Evolutionary conservation across 1,140 invertebrate genomes (phyloP).

Genomic region (Hycleus cichorii): DNA sequence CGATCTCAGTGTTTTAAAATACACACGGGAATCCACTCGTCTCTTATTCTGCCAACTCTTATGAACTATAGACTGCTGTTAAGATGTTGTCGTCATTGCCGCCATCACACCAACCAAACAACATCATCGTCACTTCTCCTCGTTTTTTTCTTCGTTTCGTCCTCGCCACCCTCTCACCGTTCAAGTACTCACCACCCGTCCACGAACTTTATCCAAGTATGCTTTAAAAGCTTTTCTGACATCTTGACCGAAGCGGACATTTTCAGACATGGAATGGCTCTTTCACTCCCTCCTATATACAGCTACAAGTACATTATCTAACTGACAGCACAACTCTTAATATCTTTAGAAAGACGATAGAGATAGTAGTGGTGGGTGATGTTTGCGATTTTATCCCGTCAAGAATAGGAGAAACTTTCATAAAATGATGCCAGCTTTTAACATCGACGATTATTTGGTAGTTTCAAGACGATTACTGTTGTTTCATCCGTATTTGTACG

Average conservation of each 20-base stretch:
- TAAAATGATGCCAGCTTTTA: background rate
- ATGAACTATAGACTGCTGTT: background rate
- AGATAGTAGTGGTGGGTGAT: no score
- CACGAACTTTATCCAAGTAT: slow-evolving; percentile 31
- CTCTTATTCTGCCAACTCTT: slow-evolving; percentile 4
- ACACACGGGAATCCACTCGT: slow-evolving; percentile 18
- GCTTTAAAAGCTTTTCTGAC: slow-evolving; percentile 43
- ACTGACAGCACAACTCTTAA: slow-evolving; percentile 31
- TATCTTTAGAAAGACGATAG: slow-evolving; percentile 21
- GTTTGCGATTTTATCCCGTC: background rate
- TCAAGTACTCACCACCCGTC: slow-evolving; percentile 3
- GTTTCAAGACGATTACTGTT: no score
- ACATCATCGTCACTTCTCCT: no score
- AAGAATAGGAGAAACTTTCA: background rate
- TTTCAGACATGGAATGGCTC: slow-evolving; percentile 40
- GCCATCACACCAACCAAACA: background rate
- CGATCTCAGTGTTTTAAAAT: slow-evolving; percentile 26
- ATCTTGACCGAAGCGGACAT: slow-evolving; percentile 42
- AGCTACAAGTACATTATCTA: slow-evolving; percentile 17
- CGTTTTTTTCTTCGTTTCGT: no score
- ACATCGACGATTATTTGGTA: background rate
- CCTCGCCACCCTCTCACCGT: background rate
- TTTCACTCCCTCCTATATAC: slow-evolving; percentile 27
- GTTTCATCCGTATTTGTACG: background rate
- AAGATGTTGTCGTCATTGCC: slow-evolving; percentile 2